Base-by-base conservation (phyloP, 2,888 invertebrate genomes). In the Augiades crinisus region DNA sequence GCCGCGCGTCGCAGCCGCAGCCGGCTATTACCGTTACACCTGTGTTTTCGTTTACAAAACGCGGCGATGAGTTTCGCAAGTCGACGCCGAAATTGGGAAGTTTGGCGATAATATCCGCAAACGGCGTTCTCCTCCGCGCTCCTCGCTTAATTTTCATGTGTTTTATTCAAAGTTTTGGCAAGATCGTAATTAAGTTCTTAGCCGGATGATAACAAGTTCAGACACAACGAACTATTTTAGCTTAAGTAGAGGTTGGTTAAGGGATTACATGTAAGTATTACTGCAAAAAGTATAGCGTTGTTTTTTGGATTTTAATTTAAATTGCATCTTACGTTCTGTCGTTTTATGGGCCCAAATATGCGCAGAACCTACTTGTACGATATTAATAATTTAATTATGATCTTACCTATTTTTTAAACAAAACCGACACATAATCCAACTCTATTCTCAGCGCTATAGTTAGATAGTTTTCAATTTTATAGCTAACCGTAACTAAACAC, bases 61-160 rank as follows among this genome's bases (percentile, higher is more conserved):
- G 64, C 67, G 70, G 71, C 68, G 80, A 61, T 68, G 80, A 88
- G 79, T 86, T 88, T 84, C 79, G 78, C 87, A 87, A 87, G 79
- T 87, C 87, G 83, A 78, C 88, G 81, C 86, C 64, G 58, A 82
- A 84, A 80, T 86, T 78, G 72, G 78, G 72, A 86, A 85, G 68
- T 83, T 82, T 74, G 65, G 76, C 75, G 86, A 83, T 80, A 83
- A 50, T 50, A 50, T 49, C 41, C 49, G 17, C 41, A 17, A 49
- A 49, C 49, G 22, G 4, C 19, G n/a, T n/a, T 49, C 17, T 33
- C 41, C 19, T 27, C 13, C 19, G 27, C 49, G 16, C 19, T 33
- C 21, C 49, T 27, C 27, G 17, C 17, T 43, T 50, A 43, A 41
- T 50, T 50, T 43, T 44, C 43, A 44, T 43, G 16, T 43, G 27